Conservation (phyloP, 2,113 vertebrate genomes). For the Zosterops lateralis region DNA sequence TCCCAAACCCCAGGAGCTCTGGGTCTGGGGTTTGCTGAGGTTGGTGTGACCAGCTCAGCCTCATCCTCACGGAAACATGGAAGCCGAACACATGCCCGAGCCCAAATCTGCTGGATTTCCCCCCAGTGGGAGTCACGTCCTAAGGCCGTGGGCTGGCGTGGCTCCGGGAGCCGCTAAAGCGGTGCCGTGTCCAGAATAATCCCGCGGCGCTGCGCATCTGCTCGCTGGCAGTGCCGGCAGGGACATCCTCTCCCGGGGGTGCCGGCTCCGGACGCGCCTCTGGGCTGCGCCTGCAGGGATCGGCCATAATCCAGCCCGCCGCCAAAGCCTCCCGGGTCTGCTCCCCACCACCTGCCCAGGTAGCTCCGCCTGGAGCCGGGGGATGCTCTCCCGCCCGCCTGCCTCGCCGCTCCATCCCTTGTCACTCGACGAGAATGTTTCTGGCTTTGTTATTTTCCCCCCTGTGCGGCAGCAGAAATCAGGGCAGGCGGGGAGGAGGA, state of each 20-base stretch:
- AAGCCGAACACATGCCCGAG: rapidly evolving
- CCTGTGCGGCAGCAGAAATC: slow-evolving; percentile 2
- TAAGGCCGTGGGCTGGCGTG: rapidly evolving
- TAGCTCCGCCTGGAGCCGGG: not conserved
- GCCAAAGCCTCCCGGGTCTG: not conserved
- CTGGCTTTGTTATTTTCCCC: not conserved
- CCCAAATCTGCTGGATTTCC: rapidly evolving
- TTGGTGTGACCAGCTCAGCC: not conserved
- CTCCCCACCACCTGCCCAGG: not conserved
- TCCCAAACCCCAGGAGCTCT: not conserved
- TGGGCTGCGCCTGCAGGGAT: rapidly evolving
- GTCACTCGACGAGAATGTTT: not conserved
- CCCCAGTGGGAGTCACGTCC: rapidly evolving
- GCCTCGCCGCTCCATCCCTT: not conserved
- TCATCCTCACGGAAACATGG: rapidly evolving
- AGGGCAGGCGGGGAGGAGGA: slow-evolving; percentile 42
- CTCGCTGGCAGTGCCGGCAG: not conserved
- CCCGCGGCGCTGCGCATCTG: not conserved
- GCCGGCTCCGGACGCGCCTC: not conserved
- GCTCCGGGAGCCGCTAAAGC: not conserved
- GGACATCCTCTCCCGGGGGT: not conserved
- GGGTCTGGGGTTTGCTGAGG: rapidly evolving
- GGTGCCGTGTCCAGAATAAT: not conserved
- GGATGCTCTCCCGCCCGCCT: not conserved
- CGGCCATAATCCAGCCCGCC: not conserved